Percentiles rank a stretch among this genome's conserved stretches.
Evolutionary conservation across 2,113 vertebrate genomes (phyloP).

Genomic region (Psophia crepitans): DNA sequence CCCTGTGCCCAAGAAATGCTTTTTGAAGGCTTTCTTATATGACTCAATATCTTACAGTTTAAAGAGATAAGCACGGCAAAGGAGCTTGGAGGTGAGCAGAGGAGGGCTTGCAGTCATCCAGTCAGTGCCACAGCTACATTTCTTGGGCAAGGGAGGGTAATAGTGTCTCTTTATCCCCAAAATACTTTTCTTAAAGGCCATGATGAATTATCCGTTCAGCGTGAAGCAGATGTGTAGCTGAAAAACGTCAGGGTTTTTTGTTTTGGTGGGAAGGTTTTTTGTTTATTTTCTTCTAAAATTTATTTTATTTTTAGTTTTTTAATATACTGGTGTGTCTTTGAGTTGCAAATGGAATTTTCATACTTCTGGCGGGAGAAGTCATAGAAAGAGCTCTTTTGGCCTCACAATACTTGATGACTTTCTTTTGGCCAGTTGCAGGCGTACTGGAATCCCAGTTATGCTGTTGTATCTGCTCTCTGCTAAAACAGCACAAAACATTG

Average conservation of each 20-base stretch:
- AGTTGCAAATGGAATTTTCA: not conserved
- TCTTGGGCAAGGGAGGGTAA: not conserved
- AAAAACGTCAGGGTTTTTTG: not conserved
- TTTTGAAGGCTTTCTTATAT: not conserved
- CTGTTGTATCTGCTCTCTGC: not conserved
- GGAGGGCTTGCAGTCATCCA: not conserved
- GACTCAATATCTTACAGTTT: not conserved
- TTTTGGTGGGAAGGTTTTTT: too few species aligned
- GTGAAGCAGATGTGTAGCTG: not conserved
- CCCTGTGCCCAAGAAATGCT: not conserved
- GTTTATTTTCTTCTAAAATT: too few species aligned
- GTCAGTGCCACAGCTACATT: not conserved
- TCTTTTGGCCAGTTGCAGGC: not conserved
- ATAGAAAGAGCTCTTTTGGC: not conserved
- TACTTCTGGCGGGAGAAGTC: not conserved
- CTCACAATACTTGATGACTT: not conserved
- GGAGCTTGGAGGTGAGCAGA: not conserved
- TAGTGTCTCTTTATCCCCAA: not conserved
- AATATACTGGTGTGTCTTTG: not conserved
- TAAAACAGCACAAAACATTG: not conserved
- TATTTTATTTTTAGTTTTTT: not conserved
- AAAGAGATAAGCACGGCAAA: not conserved
- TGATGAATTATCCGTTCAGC: not conserved
- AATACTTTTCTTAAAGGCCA: not conserved
- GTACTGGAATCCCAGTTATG: not conserved